Evolutionary conservation across 2,888 invertebrate genomes (phyloP), one percentile per base, ranked within the genome.

Genomic region (Morpho achilles): DNA sequence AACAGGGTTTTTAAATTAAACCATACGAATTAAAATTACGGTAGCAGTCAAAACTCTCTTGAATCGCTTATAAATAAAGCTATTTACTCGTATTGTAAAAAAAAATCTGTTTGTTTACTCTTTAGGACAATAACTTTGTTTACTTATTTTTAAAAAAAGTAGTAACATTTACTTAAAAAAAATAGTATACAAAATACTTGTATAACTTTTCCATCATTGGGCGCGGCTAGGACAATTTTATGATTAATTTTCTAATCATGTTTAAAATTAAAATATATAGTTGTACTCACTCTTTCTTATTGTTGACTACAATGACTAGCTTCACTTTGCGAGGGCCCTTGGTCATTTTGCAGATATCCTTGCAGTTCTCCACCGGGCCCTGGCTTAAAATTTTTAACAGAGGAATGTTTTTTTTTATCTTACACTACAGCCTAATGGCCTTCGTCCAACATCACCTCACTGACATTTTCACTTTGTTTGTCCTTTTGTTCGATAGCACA

Each of bases 301-400:
- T 91, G 87, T 91, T 91, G 83, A 91, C 91, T 81, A 91, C 91
- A 87, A 91, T 91, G 88, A 91, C 91, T 85, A 91, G 89, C 69
- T 91, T 91, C 75, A 91, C 91, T 81, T 91, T 91, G 82, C 91
- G 84, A 84, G 91, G 91, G 87, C 91, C 91, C 90, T 91, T 91
- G 76, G 91, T 91, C 91, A 91, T 91, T 84, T 87, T 91, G 91
- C 88, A 89, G 75, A 79, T 74, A 74, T 87, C 87, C 78, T 86
- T 86, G 79, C 82, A 79, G 62, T 71, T 76, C 69, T 87, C 87
- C 79, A 72, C 69, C 68, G 90, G 90, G 90, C 89, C 90, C 90
- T 87, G 80, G 84, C 79, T 81, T 70, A 88, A 74, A 72, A 90
- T 81, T 85, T 89, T 90, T 83, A 89, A 72, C 79, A 90, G 81